A percentile compares a stretch with the other conserved stretches of the same genome.
phyloP scores from a whole-genome alignment of 2,888 invertebrate species.

The Cosmia trapezina region DNA sequence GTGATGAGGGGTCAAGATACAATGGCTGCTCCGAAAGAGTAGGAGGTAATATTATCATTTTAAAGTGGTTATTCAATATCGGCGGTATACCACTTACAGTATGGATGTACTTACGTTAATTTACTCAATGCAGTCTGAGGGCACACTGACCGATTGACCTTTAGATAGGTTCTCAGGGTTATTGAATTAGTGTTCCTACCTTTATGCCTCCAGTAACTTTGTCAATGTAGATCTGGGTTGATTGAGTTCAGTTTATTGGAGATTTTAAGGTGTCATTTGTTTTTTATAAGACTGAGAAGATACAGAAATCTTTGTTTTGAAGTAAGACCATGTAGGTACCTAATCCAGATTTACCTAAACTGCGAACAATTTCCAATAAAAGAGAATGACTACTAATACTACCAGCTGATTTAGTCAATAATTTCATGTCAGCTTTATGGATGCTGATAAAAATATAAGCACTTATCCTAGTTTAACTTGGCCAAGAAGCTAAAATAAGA shows the following conservation, averaged over 20 bases:
- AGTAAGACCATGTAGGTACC: not conserved
- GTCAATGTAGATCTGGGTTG: slow-evolving; percentile 9
- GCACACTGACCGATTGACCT: slow-evolving; percentile 54
- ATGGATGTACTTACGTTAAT: slow-evolving; percentile 24
- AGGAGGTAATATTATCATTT: slow-evolving; percentile 24
- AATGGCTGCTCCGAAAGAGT: slow-evolving; percentile 15
- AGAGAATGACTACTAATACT: no score
- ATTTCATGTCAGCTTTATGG: not conserved
- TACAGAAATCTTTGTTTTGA: not conserved
- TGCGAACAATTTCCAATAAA: not conserved
- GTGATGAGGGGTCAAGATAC: slow-evolving; percentile 6
- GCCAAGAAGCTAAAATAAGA: not conserved
- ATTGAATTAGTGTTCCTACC: slow-evolving; percentile 38
- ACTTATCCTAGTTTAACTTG: not conserved
- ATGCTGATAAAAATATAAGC: not conserved
- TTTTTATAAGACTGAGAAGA: not conserved
- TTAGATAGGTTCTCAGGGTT: slow-evolving; percentile 37
- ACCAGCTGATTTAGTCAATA: not conserved
- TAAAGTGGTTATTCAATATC: slow-evolving; percentile 53
- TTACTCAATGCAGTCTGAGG: slow-evolving; percentile 35
- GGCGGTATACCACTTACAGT: slow-evolving; percentile 9
- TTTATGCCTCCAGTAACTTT: slow-evolving; percentile 5
- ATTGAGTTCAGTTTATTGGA: not conserved
- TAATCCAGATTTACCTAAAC: not conserved
- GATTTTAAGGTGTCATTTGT: not conserved